Base-by-base conservation (phyloP, 2,113 vertebrate genomes). In the Pampusana beccarii region DNA sequence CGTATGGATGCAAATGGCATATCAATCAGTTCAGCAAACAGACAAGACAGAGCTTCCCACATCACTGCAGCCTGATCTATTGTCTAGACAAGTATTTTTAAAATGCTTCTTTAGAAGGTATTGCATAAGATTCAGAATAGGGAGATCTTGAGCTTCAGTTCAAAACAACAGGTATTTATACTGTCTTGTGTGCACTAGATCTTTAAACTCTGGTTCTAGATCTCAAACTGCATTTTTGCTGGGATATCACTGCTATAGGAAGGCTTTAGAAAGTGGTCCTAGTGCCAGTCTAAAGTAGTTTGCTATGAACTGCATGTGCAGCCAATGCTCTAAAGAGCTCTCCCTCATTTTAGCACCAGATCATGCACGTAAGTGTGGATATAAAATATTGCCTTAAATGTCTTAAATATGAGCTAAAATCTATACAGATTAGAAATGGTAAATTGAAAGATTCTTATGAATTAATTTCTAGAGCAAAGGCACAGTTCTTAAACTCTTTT, bases 51-150 rank as follows among this genome's bases (percentile, higher is more conserved):
- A 87, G 42, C 34, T 87, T 65, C 44, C 73, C 65, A 86, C 65
- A 84, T 71, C 73, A 18, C 57, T 53, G 48, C 33, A 84, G 61
- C 57, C 56, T 69, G 33, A 88, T 65, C 79, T 90, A 20, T 67
- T 82, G 70, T 69, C 78, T 90, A 94, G 58, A 96, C 75, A 13
- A 62, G 71, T 48, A 91, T 73, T 95, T 95, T 93, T 3, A 24
- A 91, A 90, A 92, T 9, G 7, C 23, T 29, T 82, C 18, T 78
- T 58, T 38, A 61, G 48, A 95, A 93, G 67, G 2, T 10, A 42
- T 6, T 73, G 54, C 78, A 75, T 77, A 82, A 91, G 85, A 87
- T 81, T 85, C 87, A 91, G 70, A 69, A 61, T 6, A 85, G 11
- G 21, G 6, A 89, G 54, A 38, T 36, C 36, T 24, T 61, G 13